phyloP scores from a whole-genome alignment of 1,140 invertebrate species.

The Hydropsyche tenuis region DNA sequence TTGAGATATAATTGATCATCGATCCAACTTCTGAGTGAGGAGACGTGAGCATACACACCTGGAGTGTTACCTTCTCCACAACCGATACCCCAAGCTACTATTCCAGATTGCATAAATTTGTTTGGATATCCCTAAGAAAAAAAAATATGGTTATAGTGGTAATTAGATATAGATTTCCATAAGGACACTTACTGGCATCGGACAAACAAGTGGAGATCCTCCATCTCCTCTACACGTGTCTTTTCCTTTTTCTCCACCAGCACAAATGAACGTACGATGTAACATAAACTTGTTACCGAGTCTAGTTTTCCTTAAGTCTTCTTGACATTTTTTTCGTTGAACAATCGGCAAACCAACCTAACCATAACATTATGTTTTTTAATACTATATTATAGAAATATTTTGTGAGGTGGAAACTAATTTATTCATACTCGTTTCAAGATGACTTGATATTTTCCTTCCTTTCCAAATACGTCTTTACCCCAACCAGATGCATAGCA shows the following conservation, averaged over 20 bases:
- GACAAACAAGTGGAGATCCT: conserved; percentile 74
- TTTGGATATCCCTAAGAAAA: conserved; percentile 52
- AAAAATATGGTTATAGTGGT: conserved; percentile 13
- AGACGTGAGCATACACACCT: conserved; percentile 77
- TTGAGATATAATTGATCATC: conserved; percentile 62
- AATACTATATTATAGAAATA: not conserved
- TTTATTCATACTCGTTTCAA: conserved; percentile 10
- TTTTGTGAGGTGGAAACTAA: not conserved
- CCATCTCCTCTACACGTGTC: conserved; percentile 68
- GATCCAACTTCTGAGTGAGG: conserved; percentile 72
- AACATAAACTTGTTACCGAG: conserved; percentile 70
- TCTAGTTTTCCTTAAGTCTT: conserved; percentile 64
- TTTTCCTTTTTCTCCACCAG: conserved; percentile 70
- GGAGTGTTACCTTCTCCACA: conserved; percentile 66
- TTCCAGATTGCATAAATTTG: conserved; percentile 59
- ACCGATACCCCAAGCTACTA: conserved; percentile 66
- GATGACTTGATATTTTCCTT: conserved; percentile 65
- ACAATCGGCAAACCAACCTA: conserved; percentile 67
- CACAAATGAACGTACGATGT: conserved; percentile 76
- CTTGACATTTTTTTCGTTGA: conserved; percentile 61
- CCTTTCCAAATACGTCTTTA: conserved; percentile 68
- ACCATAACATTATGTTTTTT: not conserved
- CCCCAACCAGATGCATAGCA: conserved; percentile 79
- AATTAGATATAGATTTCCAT: too few relatives aligned
- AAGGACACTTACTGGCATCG: conserved; percentile 58